Conservation (phyloP, 1,140 invertebrate genomes). For the Chelonus insularis region DNA sequence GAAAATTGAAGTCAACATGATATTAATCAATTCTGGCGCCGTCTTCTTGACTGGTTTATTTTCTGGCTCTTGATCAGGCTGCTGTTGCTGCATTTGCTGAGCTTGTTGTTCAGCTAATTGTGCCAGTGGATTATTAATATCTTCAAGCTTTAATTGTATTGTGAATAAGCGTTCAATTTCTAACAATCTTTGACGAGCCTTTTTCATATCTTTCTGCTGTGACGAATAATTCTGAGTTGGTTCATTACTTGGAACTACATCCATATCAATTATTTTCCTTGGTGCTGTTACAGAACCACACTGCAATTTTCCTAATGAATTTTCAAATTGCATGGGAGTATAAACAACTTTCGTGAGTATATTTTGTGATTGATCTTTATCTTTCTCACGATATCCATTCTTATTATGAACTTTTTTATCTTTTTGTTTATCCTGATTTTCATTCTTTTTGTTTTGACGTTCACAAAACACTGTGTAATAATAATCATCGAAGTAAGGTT, state of each 20-base stretch:
- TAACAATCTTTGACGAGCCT: slow-evolving; percentile 76
- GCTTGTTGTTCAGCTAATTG: slow-evolving; percentile 64
- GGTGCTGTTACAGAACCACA: slow-evolving; percentile 89
- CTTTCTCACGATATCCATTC: slow-evolving; percentile 54
- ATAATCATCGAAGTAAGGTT: slow-evolving; percentile 84
- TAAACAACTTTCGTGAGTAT: slow-evolving; percentile 65
- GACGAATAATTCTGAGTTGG: slow-evolving; percentile 53
- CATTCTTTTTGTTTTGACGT: slow-evolving; percentile 48
- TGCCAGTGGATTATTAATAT: slow-evolving; percentile 72
- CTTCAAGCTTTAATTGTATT: slow-evolving; percentile 72
- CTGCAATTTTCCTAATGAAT: slow-evolving; percentile 86
- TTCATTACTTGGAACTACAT: slow-evolving; percentile 70
- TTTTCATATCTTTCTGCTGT: slow-evolving; percentile 62
- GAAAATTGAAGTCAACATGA: slow-evolving; percentile 45
- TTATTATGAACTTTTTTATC: slow-evolving; percentile 51
- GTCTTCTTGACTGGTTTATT: slow-evolving; percentile 65
- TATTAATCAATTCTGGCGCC: slow-evolving; percentile 61
- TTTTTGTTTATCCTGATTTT: slow-evolving; percentile 59
- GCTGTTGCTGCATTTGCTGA: slow-evolving; percentile 53
- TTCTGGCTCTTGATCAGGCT: slow-evolving; percentile 47
- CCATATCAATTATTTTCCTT: slow-evolving; percentile 89
- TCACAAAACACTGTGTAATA: slow-evolving; percentile 72
- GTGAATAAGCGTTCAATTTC: slow-evolving; percentile 80
- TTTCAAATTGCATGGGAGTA: slow-evolving; percentile 85
- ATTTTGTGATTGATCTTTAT: slow-evolving; percentile 55